A percentile compares a stretch with the other conserved stretches of the same genome.
Conservation (phyloP, 2,113 vertebrate species). For the Protobothrops flavoviridis region DNA sequence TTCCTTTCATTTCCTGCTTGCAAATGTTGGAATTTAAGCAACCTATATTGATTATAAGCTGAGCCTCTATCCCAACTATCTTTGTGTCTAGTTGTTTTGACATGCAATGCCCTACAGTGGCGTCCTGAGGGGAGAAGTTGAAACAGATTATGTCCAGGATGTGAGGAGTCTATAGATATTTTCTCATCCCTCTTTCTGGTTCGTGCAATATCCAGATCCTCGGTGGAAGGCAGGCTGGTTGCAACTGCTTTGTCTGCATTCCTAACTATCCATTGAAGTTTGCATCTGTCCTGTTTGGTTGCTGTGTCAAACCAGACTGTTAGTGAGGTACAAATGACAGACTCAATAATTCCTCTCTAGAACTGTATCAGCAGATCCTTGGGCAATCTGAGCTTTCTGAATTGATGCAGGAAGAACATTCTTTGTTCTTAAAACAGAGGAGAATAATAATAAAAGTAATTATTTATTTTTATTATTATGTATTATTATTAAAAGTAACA, state of each 20-base stretch:
- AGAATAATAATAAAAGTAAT: not conserved
- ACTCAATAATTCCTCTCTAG: not conserved
- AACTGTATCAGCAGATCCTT: not conserved
- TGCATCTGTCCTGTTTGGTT: not conserved
- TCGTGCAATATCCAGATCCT: not conserved
- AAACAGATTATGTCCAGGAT: not conserved
- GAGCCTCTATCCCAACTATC: not conserved
- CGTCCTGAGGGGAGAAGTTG: not conserved
- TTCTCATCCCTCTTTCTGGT: not conserved
- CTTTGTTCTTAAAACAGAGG: not conserved
- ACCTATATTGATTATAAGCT: conserved; percentile 43
- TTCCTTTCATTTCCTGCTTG: conserved; percentile 40
- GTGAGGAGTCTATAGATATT: not conserved
- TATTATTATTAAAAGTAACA: no score
- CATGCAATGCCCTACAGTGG: not conserved
- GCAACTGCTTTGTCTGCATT: not conserved
- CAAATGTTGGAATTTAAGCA: conserved; percentile 56
- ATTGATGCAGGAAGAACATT: not conserved
- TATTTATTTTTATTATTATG: no score
- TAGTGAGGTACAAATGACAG: not conserved
- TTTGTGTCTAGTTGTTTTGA: not conserved
- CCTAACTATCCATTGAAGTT: not conserved
- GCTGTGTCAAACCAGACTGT: not conserved
- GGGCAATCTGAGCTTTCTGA: not conserved
- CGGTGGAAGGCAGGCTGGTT: not conserved